Conservation (phyloP, 2,797 vertebrate genomes). For the Intellagama lesueurii region DNA sequence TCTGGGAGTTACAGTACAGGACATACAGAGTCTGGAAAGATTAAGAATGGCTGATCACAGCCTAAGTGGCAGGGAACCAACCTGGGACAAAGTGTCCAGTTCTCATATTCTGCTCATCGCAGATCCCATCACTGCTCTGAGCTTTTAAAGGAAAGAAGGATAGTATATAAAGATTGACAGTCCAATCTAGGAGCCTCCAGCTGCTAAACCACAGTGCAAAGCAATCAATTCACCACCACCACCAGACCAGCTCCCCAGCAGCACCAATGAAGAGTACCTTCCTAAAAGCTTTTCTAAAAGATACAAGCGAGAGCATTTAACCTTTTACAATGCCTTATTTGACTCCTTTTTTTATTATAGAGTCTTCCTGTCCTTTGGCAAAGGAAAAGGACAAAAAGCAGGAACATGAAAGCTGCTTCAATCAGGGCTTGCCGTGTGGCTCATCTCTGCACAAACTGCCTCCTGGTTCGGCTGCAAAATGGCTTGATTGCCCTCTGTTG, state of each 20-base stretch:
- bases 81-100: no score
- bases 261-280: not conserved
- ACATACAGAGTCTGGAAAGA: no score
- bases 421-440: not conserved
- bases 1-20: no score
- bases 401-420: not conserved
- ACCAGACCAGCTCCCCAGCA: no score
- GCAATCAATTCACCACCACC: not conserved
- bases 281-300: not conserved
- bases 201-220: not conserved
- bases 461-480: not conserved
- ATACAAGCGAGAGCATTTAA: not conserved
- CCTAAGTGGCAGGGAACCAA: no score
- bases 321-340: not conserved
- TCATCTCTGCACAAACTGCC: not conserved
- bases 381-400: not conserved
- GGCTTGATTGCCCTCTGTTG: not conserved
- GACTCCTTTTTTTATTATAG: slow-evolving; percentile 33
- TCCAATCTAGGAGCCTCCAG: not conserved
- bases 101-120: no score
- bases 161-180: not conserved
- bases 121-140: no score
- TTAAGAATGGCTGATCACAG: no score
- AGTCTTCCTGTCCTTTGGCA: not conserved
- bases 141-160: not conserved